Percentiles rank a stretch among this genome's conserved stretches.
Evolutionary conservation across 2,113 vertebrate genomes (phyloP).

Genomic region (Tychaedon coryphoeus): DNA sequence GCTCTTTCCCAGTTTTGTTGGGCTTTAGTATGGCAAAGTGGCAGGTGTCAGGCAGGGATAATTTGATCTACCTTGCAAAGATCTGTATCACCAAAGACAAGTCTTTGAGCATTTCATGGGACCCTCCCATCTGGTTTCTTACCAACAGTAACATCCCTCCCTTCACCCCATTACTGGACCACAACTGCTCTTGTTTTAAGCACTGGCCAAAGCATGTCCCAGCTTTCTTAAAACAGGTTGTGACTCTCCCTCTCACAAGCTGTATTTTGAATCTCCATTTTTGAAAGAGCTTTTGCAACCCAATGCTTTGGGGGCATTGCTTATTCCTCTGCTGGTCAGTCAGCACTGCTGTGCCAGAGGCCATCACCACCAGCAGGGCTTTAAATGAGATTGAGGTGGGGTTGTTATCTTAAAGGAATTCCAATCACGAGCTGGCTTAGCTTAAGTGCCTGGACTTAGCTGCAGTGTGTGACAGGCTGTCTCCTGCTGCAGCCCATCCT

Average conservation of each 20-base stretch:
- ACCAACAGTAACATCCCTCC: neutral
- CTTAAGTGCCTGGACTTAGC: neutral
- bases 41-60: neutral
- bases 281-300: neutral
- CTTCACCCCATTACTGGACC: neutral
- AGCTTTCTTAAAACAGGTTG: neutral
- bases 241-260: neutral
- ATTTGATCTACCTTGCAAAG: neutral
- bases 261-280: rapidly evolving
- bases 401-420: neutral
- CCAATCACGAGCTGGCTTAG: neutral
- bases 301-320: rapidly evolving
- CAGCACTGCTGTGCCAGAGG: neutral
- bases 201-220: neutral
- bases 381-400: neutral
- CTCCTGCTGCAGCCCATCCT: neutral
- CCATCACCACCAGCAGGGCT: neutral
- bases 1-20: neutral
- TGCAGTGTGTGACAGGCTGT: neutral
- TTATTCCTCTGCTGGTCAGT: neutral
- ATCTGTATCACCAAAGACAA: neutral
- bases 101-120: rapidly evolving
- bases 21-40: neutral
- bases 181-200: neutral
- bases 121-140: neutral